Conservation (phyloP, 2,888 invertebrate species). For the Parascotia fuliginaria region DNA sequence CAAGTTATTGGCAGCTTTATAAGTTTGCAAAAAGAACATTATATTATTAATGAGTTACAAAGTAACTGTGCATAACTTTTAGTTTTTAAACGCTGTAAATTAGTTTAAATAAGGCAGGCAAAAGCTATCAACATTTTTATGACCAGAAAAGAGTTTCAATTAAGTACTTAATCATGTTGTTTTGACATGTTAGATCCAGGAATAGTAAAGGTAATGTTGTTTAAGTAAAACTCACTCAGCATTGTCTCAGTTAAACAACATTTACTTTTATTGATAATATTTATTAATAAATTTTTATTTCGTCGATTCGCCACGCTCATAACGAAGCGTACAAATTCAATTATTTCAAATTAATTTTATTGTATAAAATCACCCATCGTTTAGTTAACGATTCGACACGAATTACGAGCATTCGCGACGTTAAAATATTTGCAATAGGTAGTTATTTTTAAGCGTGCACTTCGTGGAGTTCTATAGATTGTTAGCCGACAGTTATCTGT, state of each 20-base stretch:
- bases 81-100: too few relatives aligned
- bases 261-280: slow-evolving; percentile 35
- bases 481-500: slow-evolving; percentile 47
- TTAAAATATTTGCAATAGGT: slow-evolving; percentile 35
- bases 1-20: background rate
- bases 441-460: slow-evolving; percentile 30
- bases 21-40: too few relatives aligned
- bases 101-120: too few relatives aligned
- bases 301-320: slow-evolving; percentile 39
- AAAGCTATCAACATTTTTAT: background rate
- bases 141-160: slow-evolving; percentile 5
- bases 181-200: slow-evolving; percentile 9
- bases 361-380: slow-evolving; percentile 56
- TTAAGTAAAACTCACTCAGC: slow-evolving; percentile 13
- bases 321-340: slow-evolving; percentile 49
- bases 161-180: slow-evolving; percentile 9
- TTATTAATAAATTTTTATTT: slow-evolving; percentile 42
- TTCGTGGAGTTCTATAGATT: slow-evolving; percentile 40
- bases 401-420: slow-evolving; percentile 44
- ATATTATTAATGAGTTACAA: too few relatives aligned
- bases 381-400: slow-evolving; percentile 59
- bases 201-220: slow-evolving; percentile 11
- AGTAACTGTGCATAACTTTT: too few relatives aligned
- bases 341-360: slow-evolving; percentile 54
- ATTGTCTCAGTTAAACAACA: slow-evolving; percentile 15